Evolutionary conservation across 2,888 invertebrate species (phyloP).

Genomic region (Pterostichus madidus): DNA sequence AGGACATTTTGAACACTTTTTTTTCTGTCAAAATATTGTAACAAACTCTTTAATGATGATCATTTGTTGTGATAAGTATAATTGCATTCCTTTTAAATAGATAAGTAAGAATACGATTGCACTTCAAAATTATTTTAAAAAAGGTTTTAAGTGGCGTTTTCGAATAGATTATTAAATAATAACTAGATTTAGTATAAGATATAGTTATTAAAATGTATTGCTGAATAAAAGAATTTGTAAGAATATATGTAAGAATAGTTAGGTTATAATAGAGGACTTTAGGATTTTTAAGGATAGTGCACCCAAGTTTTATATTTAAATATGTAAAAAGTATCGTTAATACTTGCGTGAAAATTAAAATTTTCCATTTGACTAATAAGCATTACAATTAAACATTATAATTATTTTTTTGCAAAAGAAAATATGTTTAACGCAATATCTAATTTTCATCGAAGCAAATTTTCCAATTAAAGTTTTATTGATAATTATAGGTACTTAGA

Average conservation of each 20-base stretch:
- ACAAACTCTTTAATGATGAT: not conserved
- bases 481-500: slow-evolving; percentile 18
- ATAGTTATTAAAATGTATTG: no score
- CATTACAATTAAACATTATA: no score
- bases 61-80: not conserved
- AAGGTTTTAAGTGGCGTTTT: not conserved
- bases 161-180: no score
- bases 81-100: not conserved
- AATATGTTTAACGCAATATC: no score
- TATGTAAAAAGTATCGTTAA: no score
- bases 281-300: not conserved
- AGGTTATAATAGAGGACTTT: no score
- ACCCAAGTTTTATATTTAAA: no score
- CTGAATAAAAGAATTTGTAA: no score
- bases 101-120: not conserved
- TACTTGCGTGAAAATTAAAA: not conserved
- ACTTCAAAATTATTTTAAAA: not conserved
- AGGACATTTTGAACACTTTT: slow-evolving; percentile 24
- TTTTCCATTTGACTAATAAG: no score
- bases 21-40: not conserved
- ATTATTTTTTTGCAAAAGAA: no score
- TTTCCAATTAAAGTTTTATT: slow-evolving; percentile 30
- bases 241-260: no score
- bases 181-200: not conserved
- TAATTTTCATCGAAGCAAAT: not conserved